Base-by-base conservation (phyloP, 2,113 vertebrate species). In the crab-eating macaque (Macaca fascicularis) region DNA sequence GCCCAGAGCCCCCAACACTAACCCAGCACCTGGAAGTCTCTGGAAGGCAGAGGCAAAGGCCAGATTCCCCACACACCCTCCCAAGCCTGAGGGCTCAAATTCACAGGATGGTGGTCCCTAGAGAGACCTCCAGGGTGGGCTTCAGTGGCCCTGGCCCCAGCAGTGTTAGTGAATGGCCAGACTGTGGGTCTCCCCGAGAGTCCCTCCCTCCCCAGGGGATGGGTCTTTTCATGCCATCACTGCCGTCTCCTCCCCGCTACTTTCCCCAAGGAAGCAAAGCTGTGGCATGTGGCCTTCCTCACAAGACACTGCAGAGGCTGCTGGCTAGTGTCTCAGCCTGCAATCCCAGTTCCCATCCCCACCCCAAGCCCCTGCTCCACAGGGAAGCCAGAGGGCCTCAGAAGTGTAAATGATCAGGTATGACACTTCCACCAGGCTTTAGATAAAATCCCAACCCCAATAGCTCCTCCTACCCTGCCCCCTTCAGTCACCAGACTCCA, bases 341-440 rank as follows among this genome's bases (percentile, higher is more conserved):
- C 11, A 32, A 4, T 45, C 19, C 10, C 38, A 19, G 40, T 82
- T 40, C 40, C 27, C 20, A 35, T 0, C 64, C 40, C n/a, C 27
- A 3, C 9, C 30, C 81, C 8, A 8, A 35, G 20, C 30, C 72
- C 48, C 20, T 8, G 40, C 43, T 38, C 57, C 57, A 14, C 6
- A 8, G 4, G 67, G 57, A 90, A 76, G 48, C 72, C 78, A 38
- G 74, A 59, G 35, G 38, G 43, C 61, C 45, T 27, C 0, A 1
- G 52, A 32, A 64, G 32, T 8, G 9, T 4, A 3, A 6, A 3
- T 30, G 40, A 5, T 1, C 32, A 0, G 7, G 27, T 19, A 7
- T 45, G 38, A n/a, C 8, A 40, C 30, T 45, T 52, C 52, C 0
- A 25, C 43, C 52, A 1, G 9, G 67, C 57, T 93, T 22, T 6